Conservation (phyloP, 1,140 invertebrate genomes). For the Odontomachus brunneus region DNA sequence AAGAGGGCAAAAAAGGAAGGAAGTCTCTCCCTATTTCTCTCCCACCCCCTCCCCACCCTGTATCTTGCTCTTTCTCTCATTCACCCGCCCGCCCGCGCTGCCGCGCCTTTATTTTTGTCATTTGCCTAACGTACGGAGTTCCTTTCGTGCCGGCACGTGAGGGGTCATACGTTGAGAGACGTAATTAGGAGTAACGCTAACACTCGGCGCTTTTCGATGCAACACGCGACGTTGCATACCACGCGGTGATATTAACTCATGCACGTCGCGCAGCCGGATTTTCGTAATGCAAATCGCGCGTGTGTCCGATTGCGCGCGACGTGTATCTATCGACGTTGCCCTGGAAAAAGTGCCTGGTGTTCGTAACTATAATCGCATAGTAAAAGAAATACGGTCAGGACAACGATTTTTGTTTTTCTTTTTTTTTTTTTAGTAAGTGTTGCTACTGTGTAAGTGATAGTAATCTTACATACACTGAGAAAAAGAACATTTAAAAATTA, state of each 20-base stretch:
- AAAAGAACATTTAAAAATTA: too few species aligned
- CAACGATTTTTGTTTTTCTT: too few species aligned
- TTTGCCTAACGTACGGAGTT: constrained; percentile 29
- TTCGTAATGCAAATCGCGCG: constrained; percentile 16
- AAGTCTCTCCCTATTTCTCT: constrained; percentile 4
- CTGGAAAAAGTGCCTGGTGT: too few species aligned
- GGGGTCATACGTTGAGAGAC: constrained; percentile 33
- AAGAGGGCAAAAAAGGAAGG: constrained; percentile 47
- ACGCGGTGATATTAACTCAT: constrained; percentile 16
- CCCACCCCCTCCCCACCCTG: not conserved
- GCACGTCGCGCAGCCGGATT: not conserved
- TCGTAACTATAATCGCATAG: too few species aligned
- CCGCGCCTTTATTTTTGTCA: constrained; percentile 59
- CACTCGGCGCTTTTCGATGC: constrained; percentile 13
- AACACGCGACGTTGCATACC: not conserved
- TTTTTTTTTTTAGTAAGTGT: too few species aligned
- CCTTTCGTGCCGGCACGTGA: constrained; percentile 47
- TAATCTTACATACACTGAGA: too few species aligned
- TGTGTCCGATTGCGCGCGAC: not conserved
- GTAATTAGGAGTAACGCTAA: constrained; percentile 52
- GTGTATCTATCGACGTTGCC: too few species aligned
- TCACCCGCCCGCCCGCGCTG: not conserved
- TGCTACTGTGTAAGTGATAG: too few species aligned
- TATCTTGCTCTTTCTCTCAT: not conserved
- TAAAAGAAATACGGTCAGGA: too few species aligned